Conservation (phyloP, 2,113 vertebrate genomes). For the Vimba vimba region DNA sequence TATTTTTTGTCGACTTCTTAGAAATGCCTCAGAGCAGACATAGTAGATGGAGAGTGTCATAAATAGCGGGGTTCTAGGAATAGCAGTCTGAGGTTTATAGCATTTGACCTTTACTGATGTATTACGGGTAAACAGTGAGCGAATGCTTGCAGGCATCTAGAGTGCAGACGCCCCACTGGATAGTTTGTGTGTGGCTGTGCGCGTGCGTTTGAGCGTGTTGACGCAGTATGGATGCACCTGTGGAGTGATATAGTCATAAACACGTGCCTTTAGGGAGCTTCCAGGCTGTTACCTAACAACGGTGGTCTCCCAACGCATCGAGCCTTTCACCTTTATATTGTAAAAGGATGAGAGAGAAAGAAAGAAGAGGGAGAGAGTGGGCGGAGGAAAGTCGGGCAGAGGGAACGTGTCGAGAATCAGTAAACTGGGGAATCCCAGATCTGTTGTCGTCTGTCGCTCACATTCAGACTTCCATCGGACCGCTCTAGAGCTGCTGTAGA, state of each 20-base stretch:
- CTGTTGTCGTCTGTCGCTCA: slow-evolving; percentile 4
- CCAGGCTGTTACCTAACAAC: slow-evolving; percentile 75
- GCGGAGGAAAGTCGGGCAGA: slow-evolving; percentile 5
- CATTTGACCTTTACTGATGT: slow-evolving; percentile 38
- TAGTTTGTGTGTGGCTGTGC: not conserved
- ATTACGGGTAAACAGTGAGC: slow-evolving; percentile 23
- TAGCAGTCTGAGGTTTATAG: slow-evolving; percentile 18
- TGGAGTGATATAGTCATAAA: slow-evolving; percentile 61
- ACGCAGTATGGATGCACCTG: slow-evolving; percentile 31
- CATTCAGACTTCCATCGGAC: not conserved
- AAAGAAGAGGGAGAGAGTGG: slow-evolving; percentile 7
- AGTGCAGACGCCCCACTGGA: not conserved
- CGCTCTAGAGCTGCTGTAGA: not conserved
- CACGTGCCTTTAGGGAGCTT: slow-evolving; percentile 66
- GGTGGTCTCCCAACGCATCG: slow-evolving; percentile 57
- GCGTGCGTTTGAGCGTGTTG: slow-evolving; percentile 23
- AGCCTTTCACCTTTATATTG: slow-evolving; percentile 62
- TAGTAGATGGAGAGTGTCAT: slow-evolving; percentile 15
- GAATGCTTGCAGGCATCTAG: slow-evolving; percentile 11
- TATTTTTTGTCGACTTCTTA: slow-evolving; percentile 29
- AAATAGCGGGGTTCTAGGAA: slow-evolving; percentile 14
- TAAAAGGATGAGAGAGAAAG: slow-evolving; percentile 35
- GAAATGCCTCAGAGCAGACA: not conserved
- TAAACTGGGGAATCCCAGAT: slow-evolving; percentile 45
- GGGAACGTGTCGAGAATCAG: slow-evolving; percentile 48